Evolutionary conservation across 30 jellyfish, hydroid and myxozoan species (phyloP).

Genomic region (Sanderia malayensis): DNA sequence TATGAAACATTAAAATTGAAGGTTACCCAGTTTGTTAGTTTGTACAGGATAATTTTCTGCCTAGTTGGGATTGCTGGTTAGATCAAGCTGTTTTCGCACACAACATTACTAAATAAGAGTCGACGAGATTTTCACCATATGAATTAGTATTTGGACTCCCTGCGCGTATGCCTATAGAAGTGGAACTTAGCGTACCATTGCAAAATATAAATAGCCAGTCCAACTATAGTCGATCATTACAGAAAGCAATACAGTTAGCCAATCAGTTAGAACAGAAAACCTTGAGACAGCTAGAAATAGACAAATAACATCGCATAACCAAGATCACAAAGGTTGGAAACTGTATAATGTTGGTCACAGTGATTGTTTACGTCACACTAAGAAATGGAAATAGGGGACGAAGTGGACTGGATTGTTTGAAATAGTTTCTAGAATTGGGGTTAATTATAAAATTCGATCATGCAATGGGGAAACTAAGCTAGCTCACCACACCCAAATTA

Average conservation of each 20-base stretch:
- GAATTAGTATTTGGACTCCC: neutral
- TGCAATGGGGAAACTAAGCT: neutral
- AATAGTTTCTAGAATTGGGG: neutral
- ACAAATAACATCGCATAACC: too few relatives aligned
- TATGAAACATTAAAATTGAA: too few relatives aligned
- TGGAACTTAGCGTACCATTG: too few relatives aligned
- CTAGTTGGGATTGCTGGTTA: neutral
- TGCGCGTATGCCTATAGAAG: neutral
- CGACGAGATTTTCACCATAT: neutral
- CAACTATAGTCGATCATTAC: too few relatives aligned
- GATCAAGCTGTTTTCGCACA: neutral
- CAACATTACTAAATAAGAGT: neutral
- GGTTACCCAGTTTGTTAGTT: too few relatives aligned
- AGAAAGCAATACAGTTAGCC: too few relatives aligned
- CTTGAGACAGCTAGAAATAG: too few relatives aligned
- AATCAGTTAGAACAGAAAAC: too few relatives aligned
- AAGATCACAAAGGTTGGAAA: neutral
- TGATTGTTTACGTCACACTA: slow-evolving; percentile 14
- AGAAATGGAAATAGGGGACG: slow-evolving; percentile 9
- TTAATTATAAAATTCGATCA: neutral
- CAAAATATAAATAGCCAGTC: too few relatives aligned
- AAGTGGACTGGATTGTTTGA: too few relatives aligned
- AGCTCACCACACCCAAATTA: neutral
- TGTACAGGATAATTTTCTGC: too few relatives aligned
- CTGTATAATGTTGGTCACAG: neutral